Conservation (phyloP, 2,888 invertebrate genomes). For the Agrenia bidenticulata region DNA sequence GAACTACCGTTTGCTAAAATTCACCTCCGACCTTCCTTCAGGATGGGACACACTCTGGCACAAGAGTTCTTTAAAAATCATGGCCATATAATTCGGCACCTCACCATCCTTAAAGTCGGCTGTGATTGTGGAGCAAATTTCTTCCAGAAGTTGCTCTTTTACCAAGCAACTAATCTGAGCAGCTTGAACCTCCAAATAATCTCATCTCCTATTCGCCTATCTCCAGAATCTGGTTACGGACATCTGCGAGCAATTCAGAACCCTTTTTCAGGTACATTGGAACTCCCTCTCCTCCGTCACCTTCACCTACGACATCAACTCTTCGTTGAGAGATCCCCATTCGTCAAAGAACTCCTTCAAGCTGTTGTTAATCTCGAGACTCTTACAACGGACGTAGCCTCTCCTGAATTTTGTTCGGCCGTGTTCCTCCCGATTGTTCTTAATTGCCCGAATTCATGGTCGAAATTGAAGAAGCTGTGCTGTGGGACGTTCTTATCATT, state of each 20-base stretch:
- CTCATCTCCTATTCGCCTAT: slow-evolving; percentile 27
- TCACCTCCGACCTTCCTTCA: slow-evolving; percentile 26
- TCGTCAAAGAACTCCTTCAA: slow-evolving; percentile 28
- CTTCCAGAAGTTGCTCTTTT: slow-evolving; percentile 30
- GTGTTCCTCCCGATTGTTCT: slow-evolving; percentile 29
- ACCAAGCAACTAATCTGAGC: slow-evolving; percentile 25
- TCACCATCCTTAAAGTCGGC: slow-evolving; percentile 31
- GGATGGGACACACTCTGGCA: slow-evolving; percentile 29
- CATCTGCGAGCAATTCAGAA: slow-evolving; percentile 19
- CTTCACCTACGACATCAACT: slow-evolving; percentile 31
- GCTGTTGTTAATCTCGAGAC: slow-evolving; percentile 24
- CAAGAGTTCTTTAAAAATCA: slow-evolving; percentile 34
- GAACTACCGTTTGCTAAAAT: slow-evolving; percentile 30
- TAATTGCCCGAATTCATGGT: slow-evolving; percentile 25
- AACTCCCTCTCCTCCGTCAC: slow-evolving; percentile 23
- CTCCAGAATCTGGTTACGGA: slow-evolving; percentile 19
- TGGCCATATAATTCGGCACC: slow-evolving; percentile 21
- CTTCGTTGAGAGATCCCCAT: slow-evolving; percentile 24
- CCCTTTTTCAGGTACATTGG: slow-evolving; percentile 19
- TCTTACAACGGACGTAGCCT: slow-evolving; percentile 29
- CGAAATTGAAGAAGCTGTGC: slow-evolving; percentile 21
- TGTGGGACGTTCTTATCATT: slow-evolving; percentile 26
- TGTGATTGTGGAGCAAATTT: slow-evolving; percentile 37
- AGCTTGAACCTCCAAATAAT: slow-evolving; percentile 35
- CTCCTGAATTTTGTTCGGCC: slow-evolving; percentile 30